phyloP scores from a whole-genome alignment of 2,113 vertebrate genomes.

The Upupa epops region DNA sequence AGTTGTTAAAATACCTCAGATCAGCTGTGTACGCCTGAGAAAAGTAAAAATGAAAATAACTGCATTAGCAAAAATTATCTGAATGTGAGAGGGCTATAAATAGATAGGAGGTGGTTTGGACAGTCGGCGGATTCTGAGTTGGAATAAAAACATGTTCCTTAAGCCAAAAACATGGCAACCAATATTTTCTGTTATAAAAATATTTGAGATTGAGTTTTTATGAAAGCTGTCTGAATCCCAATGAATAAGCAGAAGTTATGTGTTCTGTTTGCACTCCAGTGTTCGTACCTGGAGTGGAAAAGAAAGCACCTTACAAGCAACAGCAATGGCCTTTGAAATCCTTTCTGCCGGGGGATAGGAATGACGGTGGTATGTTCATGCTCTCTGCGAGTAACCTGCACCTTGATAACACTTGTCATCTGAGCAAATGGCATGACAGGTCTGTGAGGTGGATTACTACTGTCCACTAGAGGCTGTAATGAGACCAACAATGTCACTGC shows the following conservation, averaged over 20 bases:
- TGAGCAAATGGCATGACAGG: conserved; percentile 7
- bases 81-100: conserved; percentile 69
- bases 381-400: conserved; percentile 7
- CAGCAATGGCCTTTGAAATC: conserved; percentile 1
- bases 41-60: conserved; percentile 65
- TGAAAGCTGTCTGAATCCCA: conserved; percentile 72
- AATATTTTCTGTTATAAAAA: conserved; percentile 78
- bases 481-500: conserved; percentile 76
- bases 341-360: not conserved
- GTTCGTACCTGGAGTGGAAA: conserved; percentile 44
- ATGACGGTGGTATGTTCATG: not conserved
- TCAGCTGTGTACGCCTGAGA: conserved; percentile 41
- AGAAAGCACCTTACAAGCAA: not conserved
- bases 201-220: conserved; percentile 72
- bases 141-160: conserved; percentile 71
- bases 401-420: conserved; percentile 22
- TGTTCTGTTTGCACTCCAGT: conserved; percentile 53
- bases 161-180: conserved; percentile 78
- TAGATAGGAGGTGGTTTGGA: conserved; percentile 74
- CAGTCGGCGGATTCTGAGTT: conserved; percentile 70
- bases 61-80: conserved; percentile 46
- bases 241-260: conserved; percentile 49
- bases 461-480: conserved; percentile 83
- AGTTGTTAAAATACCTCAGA: conserved; percentile 64
- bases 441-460: conserved; percentile 65